Percentiles rank a stretch among this genome's conserved stretches.
phyloP scores from a whole-genome alignment of 2,888 invertebrate species.

The Eretmocerus hayati region DNA sequence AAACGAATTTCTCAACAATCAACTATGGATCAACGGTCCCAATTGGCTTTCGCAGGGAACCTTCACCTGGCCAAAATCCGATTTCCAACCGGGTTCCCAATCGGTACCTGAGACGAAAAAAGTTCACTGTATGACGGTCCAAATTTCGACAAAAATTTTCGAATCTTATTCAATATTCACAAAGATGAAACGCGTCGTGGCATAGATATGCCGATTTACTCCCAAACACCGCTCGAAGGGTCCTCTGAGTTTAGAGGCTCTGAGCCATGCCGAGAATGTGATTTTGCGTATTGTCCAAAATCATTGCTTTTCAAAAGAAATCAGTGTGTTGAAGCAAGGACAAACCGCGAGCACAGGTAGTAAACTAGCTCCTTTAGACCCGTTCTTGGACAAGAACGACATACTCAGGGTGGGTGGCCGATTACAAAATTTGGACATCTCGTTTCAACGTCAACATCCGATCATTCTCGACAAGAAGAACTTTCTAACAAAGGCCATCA shows the following conservation, averaged over 20 bases:
- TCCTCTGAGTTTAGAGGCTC: neutral
- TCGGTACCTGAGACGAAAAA: neutral
- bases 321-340: neutral
- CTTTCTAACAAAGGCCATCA: slow-evolving; percentile 11
- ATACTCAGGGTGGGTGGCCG: slow-evolving; percentile 2
- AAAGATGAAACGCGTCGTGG: neutral
- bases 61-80: slow-evolving; percentile 5
- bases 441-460: slow-evolving; percentile 4
- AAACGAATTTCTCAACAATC: slow-evolving; percentile 5
- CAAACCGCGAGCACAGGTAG: neutral
- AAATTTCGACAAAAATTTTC: neutral
- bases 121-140: neutral
- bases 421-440: neutral
- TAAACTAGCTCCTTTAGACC: neutral
- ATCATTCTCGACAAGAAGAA: no score
- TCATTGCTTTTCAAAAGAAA: neutral
- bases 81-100: neutral
- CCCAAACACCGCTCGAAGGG: neutral
- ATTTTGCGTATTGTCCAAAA: neutral
- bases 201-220: neutral
- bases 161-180: neutral
- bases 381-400: neutral
- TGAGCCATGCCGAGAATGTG: neutral
- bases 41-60: slow-evolving; percentile 8
- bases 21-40: slow-evolving; percentile 21